A percentile compares a stretch with the other conserved stretches of the same genome.
Conservation (phyloP, 2,113 vertebrate species). For the Myrmecobius fasciatus region DNA sequence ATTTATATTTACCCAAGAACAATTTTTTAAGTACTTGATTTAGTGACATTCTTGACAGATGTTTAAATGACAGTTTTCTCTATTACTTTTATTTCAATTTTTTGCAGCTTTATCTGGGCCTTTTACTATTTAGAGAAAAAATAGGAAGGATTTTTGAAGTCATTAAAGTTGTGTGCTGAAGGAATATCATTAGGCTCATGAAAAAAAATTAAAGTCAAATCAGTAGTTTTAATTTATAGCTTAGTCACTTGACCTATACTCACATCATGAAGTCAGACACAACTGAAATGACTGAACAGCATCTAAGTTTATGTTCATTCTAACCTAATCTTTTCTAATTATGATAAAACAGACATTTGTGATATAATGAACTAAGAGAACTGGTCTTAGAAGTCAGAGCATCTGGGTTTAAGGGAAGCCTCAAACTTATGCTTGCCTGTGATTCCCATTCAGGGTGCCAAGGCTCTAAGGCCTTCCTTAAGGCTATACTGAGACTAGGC, state of each 20-base stretch:
- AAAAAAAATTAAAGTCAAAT: conserved; percentile 31
- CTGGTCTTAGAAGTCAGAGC: background rate
- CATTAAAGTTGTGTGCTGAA: conserved; percentile 5
- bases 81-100: background rate
- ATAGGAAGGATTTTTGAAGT: background rate
- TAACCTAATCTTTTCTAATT: conserved; percentile 26
- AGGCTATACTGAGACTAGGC: background rate
- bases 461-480: too few relatives aligned
- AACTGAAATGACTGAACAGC: background rate
- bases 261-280: background rate
- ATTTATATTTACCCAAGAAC: background rate
- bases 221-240: conserved; percentile 33
- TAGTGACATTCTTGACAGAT: background rate
- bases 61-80: background rate
- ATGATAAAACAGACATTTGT: background rate
- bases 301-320: conserved; percentile 9
- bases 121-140: conserved; percentile 8
- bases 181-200: background rate
- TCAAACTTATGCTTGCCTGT: background rate
- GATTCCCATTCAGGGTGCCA: background rate
- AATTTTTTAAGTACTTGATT: background rate
- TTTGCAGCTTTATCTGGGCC: conserved; percentile 23
- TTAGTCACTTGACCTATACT: background rate
- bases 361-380: background rate
- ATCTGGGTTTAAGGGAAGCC: background rate